Evolutionary conservation across 2,888 invertebrate species (phyloP).

Genomic region (Plagodis pulveraria): DNA sequence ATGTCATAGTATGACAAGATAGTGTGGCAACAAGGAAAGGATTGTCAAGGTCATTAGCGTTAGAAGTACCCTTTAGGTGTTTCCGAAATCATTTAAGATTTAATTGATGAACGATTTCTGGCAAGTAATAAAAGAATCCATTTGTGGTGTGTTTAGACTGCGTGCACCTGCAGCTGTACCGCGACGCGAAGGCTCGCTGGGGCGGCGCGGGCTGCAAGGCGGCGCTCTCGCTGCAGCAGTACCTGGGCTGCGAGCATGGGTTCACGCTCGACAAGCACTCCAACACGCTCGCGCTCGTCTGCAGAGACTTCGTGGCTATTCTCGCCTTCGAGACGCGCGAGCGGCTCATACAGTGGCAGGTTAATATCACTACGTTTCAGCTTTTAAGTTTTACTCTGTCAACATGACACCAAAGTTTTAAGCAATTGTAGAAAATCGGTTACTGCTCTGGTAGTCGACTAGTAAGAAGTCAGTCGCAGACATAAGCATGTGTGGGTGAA

Average conservation of each 20-base stretch:
- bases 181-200: constrained; percentile 89
- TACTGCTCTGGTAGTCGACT: too few species aligned
- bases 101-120: too few species aligned
- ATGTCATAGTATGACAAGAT: too few species aligned
- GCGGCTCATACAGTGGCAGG: constrained; percentile 95
- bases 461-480: too few species aligned
- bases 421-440: too few species aligned
- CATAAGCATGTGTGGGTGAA: too few species aligned
- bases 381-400: too few species aligned
- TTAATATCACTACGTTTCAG: constrained; percentile 8
- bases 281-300: constrained; percentile 94
- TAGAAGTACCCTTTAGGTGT: too few species aligned
- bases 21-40: too few species aligned
- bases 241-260: constrained; percentile 93
- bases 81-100: too few species aligned
- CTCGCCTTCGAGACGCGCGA: constrained; percentile 95
- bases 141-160: constrained; percentile 87
- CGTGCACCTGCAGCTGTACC: constrained; percentile 93
- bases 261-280: constrained; percentile 96
- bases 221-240: constrained; percentile 93
- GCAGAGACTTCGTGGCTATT: constrained; percentile 93
- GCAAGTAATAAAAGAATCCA: neutral
- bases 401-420: too few species aligned
- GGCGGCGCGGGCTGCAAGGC: constrained; percentile 87
- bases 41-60: too few species aligned